A percentile compares a stretch with the other conserved stretches of the same genome.
These are phyloP conservation scores for Delichon dasypus DNA, from an alignment of 2,797 vertebrate species.

Conservation along the genomic window DNA sequence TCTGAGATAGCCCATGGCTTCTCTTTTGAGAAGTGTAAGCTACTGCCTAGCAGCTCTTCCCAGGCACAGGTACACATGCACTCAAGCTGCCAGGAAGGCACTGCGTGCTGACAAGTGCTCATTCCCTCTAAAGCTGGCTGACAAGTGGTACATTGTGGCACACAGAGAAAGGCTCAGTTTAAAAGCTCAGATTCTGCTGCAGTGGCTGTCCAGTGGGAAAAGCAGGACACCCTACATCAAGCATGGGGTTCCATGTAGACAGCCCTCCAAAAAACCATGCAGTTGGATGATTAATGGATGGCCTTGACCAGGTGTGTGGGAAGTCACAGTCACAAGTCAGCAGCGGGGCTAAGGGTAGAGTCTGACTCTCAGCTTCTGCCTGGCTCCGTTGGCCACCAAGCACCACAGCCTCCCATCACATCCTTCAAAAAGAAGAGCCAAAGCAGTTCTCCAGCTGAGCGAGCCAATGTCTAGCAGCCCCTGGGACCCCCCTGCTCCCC, in stretches of 20 bases:
- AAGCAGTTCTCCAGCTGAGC: not conserved
- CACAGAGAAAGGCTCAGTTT: not conserved
- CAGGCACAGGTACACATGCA: not conserved
- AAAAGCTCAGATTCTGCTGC: not conserved
- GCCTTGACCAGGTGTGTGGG: not conserved
- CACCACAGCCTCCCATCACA: not conserved
- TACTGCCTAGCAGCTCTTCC: not conserved
- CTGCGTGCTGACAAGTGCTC: not conserved
- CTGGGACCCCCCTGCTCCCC: not conserved
- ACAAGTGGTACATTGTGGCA: not conserved
- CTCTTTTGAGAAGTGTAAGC: slow-evolving; percentile 8
- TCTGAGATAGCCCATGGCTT: not conserved
- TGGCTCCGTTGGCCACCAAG: not conserved
- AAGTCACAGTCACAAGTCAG: not conserved
- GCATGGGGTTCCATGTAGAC: rapidly evolving
- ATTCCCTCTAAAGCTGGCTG: not conserved
- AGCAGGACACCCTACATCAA: not conserved
- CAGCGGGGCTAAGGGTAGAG: not conserved
- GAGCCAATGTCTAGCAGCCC: not conserved
- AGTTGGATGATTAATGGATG: not conserved
- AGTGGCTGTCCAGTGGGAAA: not conserved
- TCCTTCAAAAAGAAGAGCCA: not conserved
- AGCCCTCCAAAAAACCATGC: not conserved
- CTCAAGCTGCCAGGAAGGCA: not conserved
- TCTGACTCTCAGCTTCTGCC: rapidly evolving